Conservation (phyloP, 2,797 vertebrate species). For the Glossophaga mutica region DNA sequence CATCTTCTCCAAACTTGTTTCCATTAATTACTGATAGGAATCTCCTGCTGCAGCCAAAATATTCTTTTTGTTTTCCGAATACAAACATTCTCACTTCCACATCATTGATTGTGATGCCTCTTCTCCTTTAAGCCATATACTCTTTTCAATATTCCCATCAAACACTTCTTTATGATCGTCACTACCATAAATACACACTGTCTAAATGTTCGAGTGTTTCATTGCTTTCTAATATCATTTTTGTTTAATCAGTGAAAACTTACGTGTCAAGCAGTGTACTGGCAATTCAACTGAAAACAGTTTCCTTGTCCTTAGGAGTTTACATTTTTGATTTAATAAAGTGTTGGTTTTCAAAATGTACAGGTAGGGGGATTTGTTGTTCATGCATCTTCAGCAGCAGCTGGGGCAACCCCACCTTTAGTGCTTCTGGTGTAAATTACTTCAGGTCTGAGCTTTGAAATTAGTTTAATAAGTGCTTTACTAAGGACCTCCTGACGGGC, state of each 20-base stretch:
- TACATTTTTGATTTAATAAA: constrained; percentile 22
- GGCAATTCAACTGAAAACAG: neutral
- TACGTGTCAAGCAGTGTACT: neutral
- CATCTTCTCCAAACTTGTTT: neutral
- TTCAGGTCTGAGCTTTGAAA: constrained; percentile 95
- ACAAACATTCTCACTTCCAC: neutral
- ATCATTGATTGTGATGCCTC: neutral
- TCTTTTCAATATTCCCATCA: neutral
- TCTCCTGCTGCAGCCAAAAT: neutral
- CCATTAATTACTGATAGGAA: neutral
- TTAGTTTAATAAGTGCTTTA: constrained; percentile 96
- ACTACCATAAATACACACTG: neutral
- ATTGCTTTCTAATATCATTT: neutral
- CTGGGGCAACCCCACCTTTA: constrained; percentile 91
- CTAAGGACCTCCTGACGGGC: constrained; percentile 94
- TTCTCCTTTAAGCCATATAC: neutral
- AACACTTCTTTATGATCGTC: neutral
- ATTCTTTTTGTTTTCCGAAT: neutral
- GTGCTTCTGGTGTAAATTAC: constrained; percentile 97
- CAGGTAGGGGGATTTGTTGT: constrained; percentile 73
- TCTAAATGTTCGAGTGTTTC: neutral
- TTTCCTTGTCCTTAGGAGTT: neutral
- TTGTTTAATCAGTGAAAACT: neutral
- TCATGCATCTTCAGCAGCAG: constrained; percentile 87
- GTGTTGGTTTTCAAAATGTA: constrained; percentile 33